Percentiles rank a stretch among this genome's conserved stretches.
Evolutionary conservation across 2,113 vertebrate genomes (phyloP).

Genomic region (Python bivittatus): DNA sequence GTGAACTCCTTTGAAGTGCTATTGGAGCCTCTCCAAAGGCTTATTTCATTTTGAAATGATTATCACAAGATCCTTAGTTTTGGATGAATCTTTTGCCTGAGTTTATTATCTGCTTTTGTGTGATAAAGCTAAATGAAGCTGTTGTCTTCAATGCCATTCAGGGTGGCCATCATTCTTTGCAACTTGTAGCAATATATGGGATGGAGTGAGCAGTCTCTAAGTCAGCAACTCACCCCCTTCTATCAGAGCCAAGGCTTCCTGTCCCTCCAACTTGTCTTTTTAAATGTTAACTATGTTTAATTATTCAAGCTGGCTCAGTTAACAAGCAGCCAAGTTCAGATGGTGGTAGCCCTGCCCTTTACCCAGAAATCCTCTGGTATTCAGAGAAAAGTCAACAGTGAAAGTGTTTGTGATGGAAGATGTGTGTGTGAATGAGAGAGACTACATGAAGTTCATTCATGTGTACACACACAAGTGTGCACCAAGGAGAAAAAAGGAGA

Average conservation of each 20-base stretch:
- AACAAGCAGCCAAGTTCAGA: background rate
- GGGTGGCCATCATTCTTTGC: slow-evolving; percentile 43
- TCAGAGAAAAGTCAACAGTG: background rate
- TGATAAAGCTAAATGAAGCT: slow-evolving; percentile 7
- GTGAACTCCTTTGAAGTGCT: background rate
- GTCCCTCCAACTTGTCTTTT: background rate
- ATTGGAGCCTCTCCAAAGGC: slow-evolving; percentile 9
- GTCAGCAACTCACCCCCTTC: background rate
- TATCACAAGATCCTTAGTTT: slow-evolving; percentile 23
- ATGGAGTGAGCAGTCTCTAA: background rate
- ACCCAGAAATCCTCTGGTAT: background rate
- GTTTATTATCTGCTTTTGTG: slow-evolving; percentile 22
- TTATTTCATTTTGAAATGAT: slow-evolving; percentile 11
- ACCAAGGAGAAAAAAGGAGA: rapidly evolving
- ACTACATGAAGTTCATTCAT: background rate
- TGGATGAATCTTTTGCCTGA: background rate
- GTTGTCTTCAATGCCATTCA: slow-evolving; percentile 40
- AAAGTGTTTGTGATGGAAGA: background rate
- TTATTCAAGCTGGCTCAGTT: background rate
- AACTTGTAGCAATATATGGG: background rate
- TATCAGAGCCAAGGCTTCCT: background rate
- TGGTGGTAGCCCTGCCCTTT: background rate
- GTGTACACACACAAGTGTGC: background rate
- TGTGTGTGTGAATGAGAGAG: background rate
- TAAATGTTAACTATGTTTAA: background rate